Conservation (phyloP, 2,797 vertebrate genomes). For the Tenualosa thibaudeaui region DNA sequence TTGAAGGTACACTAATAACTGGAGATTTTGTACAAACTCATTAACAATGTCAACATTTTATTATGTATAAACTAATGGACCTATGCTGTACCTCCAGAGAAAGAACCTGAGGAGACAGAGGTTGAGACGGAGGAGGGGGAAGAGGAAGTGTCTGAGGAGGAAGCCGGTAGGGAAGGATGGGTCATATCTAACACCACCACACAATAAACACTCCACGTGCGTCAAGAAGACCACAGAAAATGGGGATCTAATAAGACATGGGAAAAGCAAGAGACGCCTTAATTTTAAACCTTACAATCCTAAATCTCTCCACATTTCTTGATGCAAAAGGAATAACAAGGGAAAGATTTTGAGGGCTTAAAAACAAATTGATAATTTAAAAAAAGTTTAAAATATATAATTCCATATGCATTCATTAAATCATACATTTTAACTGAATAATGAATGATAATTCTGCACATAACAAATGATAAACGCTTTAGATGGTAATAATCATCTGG, state of each 20-base stretch:
- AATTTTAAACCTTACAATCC: neutral
- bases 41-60: neutral
- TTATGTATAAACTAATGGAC: neutral
- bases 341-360: conserved; percentile 19
- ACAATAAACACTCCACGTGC: neutral
- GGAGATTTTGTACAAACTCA: conserved; percentile 24
- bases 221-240: neutral
- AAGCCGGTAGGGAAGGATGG: conserved; percentile 69
- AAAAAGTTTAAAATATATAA: neutral
- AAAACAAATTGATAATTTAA: neutral
- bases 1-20: conserved; percentile 67
- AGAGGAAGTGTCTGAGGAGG: conserved; percentile 77
- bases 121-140: conserved; percentile 70
- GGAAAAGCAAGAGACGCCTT: neutral
- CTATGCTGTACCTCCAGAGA: conserved; percentile 63
- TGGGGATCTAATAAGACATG: neutral
- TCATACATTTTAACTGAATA: conserved; percentile 6
- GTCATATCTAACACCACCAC: neutral
- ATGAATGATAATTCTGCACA: neutral
- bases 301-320: neutral
- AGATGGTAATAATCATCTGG: conserved; percentile 11
- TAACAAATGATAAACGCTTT: conserved; percentile 24
- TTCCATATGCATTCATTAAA: neutral
- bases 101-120: conserved; percentile 68
- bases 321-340: neutral